phyloP scores from a whole-genome alignment of 1,140 invertebrate species.

The Drosophila grimshawi region DNA sequence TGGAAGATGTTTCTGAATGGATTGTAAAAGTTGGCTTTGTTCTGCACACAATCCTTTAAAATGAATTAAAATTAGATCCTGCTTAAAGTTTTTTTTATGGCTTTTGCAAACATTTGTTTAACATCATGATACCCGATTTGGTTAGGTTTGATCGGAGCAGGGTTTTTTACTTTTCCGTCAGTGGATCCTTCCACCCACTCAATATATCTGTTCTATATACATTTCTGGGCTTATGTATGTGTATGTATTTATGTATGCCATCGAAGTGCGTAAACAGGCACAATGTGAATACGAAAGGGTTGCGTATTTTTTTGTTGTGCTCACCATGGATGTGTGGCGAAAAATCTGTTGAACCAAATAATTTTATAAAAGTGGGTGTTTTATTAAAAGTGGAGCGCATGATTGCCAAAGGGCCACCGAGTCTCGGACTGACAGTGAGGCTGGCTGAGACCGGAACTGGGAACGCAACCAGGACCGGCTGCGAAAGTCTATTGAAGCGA shows the following conservation, averaged over 20 bases:
- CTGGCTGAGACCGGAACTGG: background rate
- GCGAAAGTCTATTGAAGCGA: constrained; percentile 31
- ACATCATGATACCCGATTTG: no score
- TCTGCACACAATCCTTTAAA: no score
- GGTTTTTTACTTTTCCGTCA: background rate
- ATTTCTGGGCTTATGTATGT: background rate
- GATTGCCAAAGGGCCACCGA: constrained; percentile 58
- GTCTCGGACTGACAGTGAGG: background rate
- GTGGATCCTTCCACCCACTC: background rate
- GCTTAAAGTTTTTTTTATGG: no score
- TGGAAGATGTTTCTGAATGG: no score
- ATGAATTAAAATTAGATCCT: no score
- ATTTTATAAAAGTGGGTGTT: constrained; percentile 70
- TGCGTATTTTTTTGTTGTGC: constrained; percentile 30
- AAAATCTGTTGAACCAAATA: constrained; percentile 33
- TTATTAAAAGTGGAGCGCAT: constrained; percentile 76
- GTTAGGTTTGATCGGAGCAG: no score
- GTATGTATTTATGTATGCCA: background rate
- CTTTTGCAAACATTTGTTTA: no score
- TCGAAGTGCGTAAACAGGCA: constrained; percentile 56
- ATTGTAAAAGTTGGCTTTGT: no score
- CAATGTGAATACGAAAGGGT: constrained; percentile 58
- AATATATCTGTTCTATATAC: background rate
- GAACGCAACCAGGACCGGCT: background rate
- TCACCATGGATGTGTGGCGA: constrained; percentile 31